A percentile compares a stretch with the other conserved stretches of the same genome.
Evolutionary conservation across 2,797 vertebrate species (phyloP).

Genomic region (Rhinogobio ventralis): DNA sequence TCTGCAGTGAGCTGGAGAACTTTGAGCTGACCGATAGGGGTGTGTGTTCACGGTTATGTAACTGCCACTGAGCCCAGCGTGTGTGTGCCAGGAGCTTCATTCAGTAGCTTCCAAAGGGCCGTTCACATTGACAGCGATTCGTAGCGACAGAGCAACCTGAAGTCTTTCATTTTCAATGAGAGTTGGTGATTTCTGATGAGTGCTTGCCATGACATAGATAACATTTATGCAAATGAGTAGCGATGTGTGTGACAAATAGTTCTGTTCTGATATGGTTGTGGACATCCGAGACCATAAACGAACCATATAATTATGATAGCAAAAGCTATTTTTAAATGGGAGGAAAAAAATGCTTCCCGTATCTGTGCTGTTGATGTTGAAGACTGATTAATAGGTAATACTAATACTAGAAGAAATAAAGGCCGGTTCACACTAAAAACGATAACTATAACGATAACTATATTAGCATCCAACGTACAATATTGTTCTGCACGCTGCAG

Average conservation of each 20-base stretch:
- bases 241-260: not conserved
- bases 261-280: not conserved
- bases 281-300: not conserved
- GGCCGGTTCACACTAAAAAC: not conserved
- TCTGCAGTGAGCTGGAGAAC: slow-evolving; percentile 44
- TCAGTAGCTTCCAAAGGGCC: slow-evolving; percentile 35
- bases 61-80: slow-evolving; percentile 18
- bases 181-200: not conserved
- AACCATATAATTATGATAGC: not conserved
- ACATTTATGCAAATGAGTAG: not conserved
- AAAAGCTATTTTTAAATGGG: not conserved
- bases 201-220: not conserved
- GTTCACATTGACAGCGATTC: not conserved
- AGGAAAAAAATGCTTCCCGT: not conserved
- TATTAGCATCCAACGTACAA: not conserved
- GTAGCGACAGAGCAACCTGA: not conserved
- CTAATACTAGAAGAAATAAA: not conserved
- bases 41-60: slow-evolving; percentile 52
- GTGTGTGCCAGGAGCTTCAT: slow-evolving; percentile 25
- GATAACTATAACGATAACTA: not conserved
- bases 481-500: too few species aligned
- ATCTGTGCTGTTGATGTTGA: not conserved
- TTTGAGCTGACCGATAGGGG: slow-evolving; percentile 46
- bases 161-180: slow-evolving; percentile 1
- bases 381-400: not conserved